These are phyloP conservation scores for Limenitis camilla DNA, from an alignment of 2,888 invertebrate species.

Conservation along the genomic window DNA sequence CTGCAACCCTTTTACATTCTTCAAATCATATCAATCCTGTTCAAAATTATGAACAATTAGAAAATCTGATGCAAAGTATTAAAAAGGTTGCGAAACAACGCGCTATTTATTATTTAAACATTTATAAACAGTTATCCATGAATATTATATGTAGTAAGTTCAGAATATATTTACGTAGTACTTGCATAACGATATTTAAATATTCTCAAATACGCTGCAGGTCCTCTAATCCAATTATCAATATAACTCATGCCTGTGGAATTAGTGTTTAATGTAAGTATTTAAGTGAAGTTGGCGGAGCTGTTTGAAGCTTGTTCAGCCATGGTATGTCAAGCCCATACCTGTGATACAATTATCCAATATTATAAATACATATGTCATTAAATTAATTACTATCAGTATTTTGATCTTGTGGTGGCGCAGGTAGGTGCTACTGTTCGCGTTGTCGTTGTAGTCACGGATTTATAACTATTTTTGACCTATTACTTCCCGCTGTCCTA, in stretches of 20 bases:
- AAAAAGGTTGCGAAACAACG: constrained; percentile 17
- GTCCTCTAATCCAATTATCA: constrained; percentile 12
- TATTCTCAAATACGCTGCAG: constrained; percentile 29
- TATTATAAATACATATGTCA: constrained; percentile 20
- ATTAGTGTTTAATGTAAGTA: constrained; percentile 32
- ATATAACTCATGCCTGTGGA: constrained; percentile 30
- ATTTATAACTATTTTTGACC: too few relatives aligned
- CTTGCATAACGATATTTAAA: constrained; percentile 38
- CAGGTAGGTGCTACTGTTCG: constrained; percentile 10
- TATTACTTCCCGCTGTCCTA: too few relatives aligned
- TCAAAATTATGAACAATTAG: not conserved
- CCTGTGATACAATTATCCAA: constrained; percentile 32
- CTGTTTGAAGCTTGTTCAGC: constrained; percentile 29
- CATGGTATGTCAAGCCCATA: constrained; percentile 32
- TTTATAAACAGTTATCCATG: constrained; percentile 42
- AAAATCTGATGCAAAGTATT: not conserved
- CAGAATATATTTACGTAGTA: constrained; percentile 36
- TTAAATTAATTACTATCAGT: constrained; percentile 24
- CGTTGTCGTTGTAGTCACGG: not conserved
- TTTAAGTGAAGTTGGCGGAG: constrained; percentile 27
- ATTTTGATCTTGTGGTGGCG: constrained; percentile 20
- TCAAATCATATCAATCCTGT: not conserved
- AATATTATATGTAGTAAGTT: constrained; percentile 35
- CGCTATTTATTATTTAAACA: constrained; percentile 22
- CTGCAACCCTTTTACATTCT: constrained; percentile 17